Evolutionary conservation across 1,140 invertebrate genomes (phyloP), one percentile per base, ranked within the genome.

Genomic region (Eueides isabella): DNA sequence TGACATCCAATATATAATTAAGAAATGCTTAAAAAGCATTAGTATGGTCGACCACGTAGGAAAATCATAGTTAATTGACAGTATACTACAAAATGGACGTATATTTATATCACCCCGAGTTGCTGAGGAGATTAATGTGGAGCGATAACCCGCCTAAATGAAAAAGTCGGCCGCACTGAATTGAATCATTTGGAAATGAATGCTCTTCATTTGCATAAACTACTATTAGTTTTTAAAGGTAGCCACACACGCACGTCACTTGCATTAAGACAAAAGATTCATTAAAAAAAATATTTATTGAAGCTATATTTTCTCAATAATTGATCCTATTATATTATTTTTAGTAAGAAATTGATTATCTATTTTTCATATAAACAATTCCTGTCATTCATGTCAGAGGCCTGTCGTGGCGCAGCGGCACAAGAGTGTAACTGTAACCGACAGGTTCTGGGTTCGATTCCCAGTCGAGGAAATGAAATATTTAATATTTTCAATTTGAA

Each of bases 141-240:
- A 62, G 14, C 78, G 85, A 87, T 87, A 88, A 84, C 73, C 71
- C 75, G 76, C 63, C 80, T 82, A 86, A 86, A 88, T 87, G 83
- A 87, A 88, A 86, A 84, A 77, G 74, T 74, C 73, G 35, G 76
- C 76, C 74, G 80, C 79, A 63, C 72, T 76, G 82, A 86, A 87
- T 87, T 87, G 82, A 87, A 86, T 83, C 80, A 87, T 85, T 87
- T 84, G 81, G 83, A 77, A 82, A 84, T 80, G 80, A 84, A 86
- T 77, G 77, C 62, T 80, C 29, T 85, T 84, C 78, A 89, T 89
- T 90, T 87, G 80, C 85, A 88, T 90, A 85, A 77, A 80, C 78
- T 77, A 79, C 85, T 88, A 88, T 90, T 87, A 88, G 80, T 85
- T 80, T 73, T 62, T 83, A 82, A 85, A 85, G 87, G 81, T 65